Evolutionary conservation across 2,113 vertebrate genomes (phyloP).

Genomic region (Ondatra zibethicus): DNA sequence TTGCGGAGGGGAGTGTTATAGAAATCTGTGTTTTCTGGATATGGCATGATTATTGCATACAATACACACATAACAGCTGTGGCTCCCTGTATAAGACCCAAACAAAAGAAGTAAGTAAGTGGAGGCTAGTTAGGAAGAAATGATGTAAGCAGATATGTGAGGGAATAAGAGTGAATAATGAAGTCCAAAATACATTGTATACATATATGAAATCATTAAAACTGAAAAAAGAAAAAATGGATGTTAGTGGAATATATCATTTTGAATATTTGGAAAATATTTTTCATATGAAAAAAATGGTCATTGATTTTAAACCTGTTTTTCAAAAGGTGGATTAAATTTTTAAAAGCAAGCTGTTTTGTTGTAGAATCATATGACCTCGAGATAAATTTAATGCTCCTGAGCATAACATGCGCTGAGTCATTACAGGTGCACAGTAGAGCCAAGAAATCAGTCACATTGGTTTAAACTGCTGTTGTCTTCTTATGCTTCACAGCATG

Average conservation of each 20-base stretch:
- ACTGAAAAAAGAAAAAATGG: not conserved
- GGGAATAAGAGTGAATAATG: not conserved
- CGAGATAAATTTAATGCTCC: not conserved
- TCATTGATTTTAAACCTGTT: not conserved
- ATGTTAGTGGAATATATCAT: not conserved
- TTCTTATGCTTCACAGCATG: not conserved
- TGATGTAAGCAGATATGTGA: not conserved
- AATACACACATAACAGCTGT: not conserved
- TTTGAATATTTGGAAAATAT: not conserved
- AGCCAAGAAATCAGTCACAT: not conserved
- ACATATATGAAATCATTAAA: not conserved
- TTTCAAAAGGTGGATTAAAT: not conserved
- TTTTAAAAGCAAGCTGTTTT: slow-evolving; percentile 14
- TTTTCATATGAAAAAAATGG: not conserved
- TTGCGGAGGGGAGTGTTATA: not conserved
- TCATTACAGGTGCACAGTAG: not conserved
- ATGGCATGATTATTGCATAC: not conserved
- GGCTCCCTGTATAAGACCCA: not conserved
- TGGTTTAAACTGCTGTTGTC: not conserved
- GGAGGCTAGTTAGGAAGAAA: not conserved
- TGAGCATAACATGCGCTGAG: not conserved
- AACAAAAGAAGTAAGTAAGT: not conserved
- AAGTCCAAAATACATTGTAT: not conserved
- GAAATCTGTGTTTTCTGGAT: not conserved
- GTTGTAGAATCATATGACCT: not conserved